Conservation (phyloP, 2,888 invertebrate genomes). For the Tenthredo mesomela region DNA sequence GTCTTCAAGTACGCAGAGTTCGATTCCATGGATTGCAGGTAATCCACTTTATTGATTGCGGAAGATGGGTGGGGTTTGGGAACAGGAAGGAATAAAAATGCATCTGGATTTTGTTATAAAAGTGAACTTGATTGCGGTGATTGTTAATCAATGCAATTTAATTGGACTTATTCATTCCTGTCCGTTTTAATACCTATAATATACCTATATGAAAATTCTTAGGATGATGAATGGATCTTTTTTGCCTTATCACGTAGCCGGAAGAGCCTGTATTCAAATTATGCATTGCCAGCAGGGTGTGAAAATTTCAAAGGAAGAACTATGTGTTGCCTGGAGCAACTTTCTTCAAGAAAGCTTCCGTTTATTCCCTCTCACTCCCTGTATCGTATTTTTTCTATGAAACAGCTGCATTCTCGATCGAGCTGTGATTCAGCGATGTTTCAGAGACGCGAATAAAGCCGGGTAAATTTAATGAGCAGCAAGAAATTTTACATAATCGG, state of each 20-base stretch:
- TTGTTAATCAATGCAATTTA: not conserved
- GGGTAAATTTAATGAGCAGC: not conserved
- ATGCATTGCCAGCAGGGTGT: not conserved
- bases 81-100: not conserved
- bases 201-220: not conserved
- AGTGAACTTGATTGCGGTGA: not conserved
- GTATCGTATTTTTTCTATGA: not conserved
- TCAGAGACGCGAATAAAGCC: not conserved
- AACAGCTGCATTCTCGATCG: not conserved
- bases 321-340: not conserved
- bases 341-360: not conserved
- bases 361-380: not conserved
- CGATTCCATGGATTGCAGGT: not conserved
- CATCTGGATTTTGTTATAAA: not conserved
- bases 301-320: constrained; percentile 16
- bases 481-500: not conserved
- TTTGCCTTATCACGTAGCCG: not conserved
- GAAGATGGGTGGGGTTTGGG: not conserved
- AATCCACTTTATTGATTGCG: not conserved
- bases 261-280: not conserved
- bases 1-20: not conserved
- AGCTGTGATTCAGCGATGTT: not conserved
- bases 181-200: not conserved
- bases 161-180: not conserved
- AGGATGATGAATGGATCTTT: not conserved